phyloP scores from a whole-genome alignment of 1,140 invertebrate species.

The Zaprionus ghesquierei region DNA sequence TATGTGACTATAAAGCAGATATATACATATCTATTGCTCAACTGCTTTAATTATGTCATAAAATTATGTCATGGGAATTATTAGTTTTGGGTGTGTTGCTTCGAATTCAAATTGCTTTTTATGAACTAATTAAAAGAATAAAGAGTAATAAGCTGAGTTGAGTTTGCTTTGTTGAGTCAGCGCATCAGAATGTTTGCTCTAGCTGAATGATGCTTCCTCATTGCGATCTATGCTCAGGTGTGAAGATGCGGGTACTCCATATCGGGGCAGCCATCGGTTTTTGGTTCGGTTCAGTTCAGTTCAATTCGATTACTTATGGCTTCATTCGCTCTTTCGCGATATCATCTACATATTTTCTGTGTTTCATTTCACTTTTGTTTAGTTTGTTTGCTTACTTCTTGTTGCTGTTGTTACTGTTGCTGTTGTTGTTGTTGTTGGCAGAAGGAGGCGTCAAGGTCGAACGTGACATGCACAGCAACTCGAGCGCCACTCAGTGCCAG shows the following conservation, averaged over 20 bases:
- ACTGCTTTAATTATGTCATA: conserved; percentile 34
- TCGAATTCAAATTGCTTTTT: conserved; percentile 6
- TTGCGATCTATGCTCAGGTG: background rate
- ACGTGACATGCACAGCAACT: conserved; percentile 60
- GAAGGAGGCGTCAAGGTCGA: conserved; percentile 56
- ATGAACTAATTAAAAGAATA: conserved; percentile 8
- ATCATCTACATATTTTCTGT: conserved; percentile 17
- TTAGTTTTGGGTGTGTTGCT: conserved; percentile 12
- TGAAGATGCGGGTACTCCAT: conserved; percentile 8
- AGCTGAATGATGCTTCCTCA: background rate
- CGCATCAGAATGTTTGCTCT: background rate
- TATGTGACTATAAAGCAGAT: background rate
- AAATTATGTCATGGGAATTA: conserved; percentile 26
- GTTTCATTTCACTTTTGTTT: conserved; percentile 57
- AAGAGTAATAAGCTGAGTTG: background rate
- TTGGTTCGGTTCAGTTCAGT: background rate
- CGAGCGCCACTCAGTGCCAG: conserved; percentile 44
- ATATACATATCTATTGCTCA: background rate
- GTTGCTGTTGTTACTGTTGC: conserved; percentile 17
- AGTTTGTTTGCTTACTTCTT: conserved; percentile 41
- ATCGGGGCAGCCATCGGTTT: background rate
- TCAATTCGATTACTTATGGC: conserved; percentile 1
- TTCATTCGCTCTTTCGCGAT: conserved; percentile 10
- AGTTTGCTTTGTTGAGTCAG: conserved; percentile 7
- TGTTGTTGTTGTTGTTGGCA: conserved; percentile 5